Conservation (phyloP, 2,888 invertebrate species). For the Dasypogon diadema region DNA sequence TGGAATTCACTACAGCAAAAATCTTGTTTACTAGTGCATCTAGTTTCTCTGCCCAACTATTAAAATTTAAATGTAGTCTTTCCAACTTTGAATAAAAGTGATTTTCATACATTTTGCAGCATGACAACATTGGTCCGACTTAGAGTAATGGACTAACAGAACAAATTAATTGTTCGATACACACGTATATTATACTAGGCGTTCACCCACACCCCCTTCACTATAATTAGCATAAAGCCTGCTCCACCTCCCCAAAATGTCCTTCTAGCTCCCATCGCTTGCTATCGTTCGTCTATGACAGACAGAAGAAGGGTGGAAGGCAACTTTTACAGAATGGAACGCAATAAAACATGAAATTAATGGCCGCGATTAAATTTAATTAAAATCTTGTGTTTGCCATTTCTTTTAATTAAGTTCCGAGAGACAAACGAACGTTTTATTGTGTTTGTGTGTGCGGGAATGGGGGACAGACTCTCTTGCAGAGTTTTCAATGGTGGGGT, state of each 20-base stretch:
- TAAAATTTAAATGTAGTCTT: too few species aligned
- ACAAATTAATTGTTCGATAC: conserved; percentile 44
- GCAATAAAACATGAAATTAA: conserved; percentile 58
- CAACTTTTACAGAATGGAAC: conserved; percentile 52
- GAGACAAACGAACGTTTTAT: conserved; percentile 55
- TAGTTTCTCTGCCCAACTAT: too few species aligned
- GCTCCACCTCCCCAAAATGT: conserved; percentile 10
- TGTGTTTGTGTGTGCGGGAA: conserved; percentile 34
- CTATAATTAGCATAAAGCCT: conserved; percentile 43
- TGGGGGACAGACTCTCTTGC: not conserved
- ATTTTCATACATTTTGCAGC: not conserved
- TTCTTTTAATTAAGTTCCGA: conserved; percentile 57
- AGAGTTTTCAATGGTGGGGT: conserved; percentile 6
- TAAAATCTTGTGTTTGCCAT: conserved; percentile 58
- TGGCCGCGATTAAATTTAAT: conserved; percentile 58
- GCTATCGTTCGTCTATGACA: conserved; percentile 46
- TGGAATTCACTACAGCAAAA: too few species aligned
- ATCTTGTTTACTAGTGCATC: too few species aligned
- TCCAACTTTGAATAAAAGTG: too few species aligned
- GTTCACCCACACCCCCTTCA: conserved; percentile 17
- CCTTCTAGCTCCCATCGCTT: not conserved
- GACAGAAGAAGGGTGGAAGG: conserved; percentile 30
- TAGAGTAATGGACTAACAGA: not conserved
- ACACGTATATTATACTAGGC: conserved; percentile 23
- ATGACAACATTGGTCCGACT: not conserved